Evolutionary conservation across 2,113 vertebrate genomes (phyloP).

Genomic region (Pelodiscus sinensis): DNA sequence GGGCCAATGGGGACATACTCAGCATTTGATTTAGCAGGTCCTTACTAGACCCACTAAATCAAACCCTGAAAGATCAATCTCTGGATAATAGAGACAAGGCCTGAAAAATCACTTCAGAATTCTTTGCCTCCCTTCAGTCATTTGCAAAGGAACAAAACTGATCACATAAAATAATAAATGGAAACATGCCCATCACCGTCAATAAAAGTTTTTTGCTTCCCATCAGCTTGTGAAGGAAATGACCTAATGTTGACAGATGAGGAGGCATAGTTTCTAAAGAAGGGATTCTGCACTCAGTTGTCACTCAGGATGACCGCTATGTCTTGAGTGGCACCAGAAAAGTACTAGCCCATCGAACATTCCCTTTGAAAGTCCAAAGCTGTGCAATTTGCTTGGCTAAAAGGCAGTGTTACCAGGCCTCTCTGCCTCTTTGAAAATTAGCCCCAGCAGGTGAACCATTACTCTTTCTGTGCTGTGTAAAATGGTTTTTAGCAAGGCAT

Average conservation of each 20-base stretch:
- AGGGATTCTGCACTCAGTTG: not conserved
- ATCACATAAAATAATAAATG: slow-evolving; percentile 20
- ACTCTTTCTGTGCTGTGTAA: not conserved
- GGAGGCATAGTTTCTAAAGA: not conserved
- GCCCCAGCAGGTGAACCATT: slow-evolving; percentile 55
- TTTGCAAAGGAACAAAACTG: slow-evolving; percentile 27
- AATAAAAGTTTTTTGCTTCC: not conserved
- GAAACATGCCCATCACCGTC: not conserved
- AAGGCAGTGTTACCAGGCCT: slow-evolving; percentile 20
- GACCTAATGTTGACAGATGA: not conserved
- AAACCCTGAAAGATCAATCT: too few relatives aligned
- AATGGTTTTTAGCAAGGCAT: slow-evolving; percentile 1
- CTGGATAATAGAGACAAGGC: too few relatives aligned
- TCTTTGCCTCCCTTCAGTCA: not conserved
- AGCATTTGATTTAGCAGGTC: too few relatives aligned
- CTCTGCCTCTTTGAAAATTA: slow-evolving; percentile 59
- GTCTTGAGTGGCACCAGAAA: slow-evolving; percentile 11
- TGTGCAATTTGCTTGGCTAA: slow-evolving; percentile 43
- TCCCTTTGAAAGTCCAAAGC: slow-evolving; percentile 27
- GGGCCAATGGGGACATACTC: too few relatives aligned
- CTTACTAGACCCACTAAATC: too few relatives aligned
- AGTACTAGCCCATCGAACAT: slow-evolving; percentile 11
- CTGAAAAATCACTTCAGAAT: not conserved
- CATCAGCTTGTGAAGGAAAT: not conserved
- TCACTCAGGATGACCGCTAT: slow-evolving; percentile 16